Base-by-base conservation (phyloP, 2,113 vertebrate genomes). In the Gorsachius goisagi region DNA sequence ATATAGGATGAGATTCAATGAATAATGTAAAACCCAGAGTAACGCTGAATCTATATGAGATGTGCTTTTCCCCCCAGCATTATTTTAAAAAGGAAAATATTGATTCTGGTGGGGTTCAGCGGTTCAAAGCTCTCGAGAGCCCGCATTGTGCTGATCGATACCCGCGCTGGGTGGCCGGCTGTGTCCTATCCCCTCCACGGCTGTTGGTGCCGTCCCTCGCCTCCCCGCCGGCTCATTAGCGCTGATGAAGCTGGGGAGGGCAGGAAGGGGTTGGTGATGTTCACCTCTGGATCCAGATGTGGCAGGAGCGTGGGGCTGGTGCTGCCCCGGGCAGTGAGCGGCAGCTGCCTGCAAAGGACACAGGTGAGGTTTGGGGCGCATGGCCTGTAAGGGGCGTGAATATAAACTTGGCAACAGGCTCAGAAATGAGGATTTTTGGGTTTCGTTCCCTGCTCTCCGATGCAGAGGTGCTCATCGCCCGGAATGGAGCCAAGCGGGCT, bases 1-100 rank as follows among this genome's bases (percentile, higher is more conserved):
- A 68, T 82, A 59, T 12, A n/a, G 77, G 80, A 37, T 33, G 44
- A 49, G 84, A 52, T 74, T 22, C 30, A 21, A 91, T 67, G 37
- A 77, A 58, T 89, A 91, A 89, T 90, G 72, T 89, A 85, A 91
- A 85, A 59, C 90, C 59, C 55, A 8, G 85, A 59, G 53, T 56
- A 59, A 91, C 55, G 21, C 89, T 58, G 53, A 78, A 81, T 94
- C 88, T 9, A 11, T 72, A 39, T 23, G 21, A 62, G 83, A 81
- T 59, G 84, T 30, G 75, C 64, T 95, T 64, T 71, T 20, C 53
- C 72, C 81, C 80, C 53, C 60, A 63, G 71, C 5, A 6, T 26
- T 88, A 45, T 62, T 90, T 90, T 35, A 15, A 49, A 91, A 94
- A 90, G 78, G 91, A 49, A 95, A 94, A 69, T 84, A 88, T 82